phyloP scores from a whole-genome alignment of 2,888 invertebrate genomes.

The Molanna angustata region DNA sequence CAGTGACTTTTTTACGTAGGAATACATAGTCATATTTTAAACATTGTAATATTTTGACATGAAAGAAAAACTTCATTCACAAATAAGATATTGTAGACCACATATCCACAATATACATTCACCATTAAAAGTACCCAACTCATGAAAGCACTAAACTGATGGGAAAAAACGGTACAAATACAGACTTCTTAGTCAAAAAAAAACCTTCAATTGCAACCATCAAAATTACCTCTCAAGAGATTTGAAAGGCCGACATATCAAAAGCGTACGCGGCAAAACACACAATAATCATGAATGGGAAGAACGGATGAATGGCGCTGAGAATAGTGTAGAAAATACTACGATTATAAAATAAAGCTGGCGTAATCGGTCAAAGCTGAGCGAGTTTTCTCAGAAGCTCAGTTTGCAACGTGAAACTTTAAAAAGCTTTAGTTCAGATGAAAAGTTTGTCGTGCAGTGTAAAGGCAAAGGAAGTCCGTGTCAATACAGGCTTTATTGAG shows the following conservation, averaged over 20 bases:
- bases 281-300: slow-evolving; percentile 16
- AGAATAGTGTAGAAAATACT: slow-evolving; percentile 1
- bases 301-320: slow-evolving; percentile 12
- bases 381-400: slow-evolving; percentile 18
- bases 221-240: slow-evolving; percentile 1
- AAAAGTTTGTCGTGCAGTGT: slow-evolving; percentile 12
- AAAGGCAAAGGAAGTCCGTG: slow-evolving; percentile 21
- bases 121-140: no score
- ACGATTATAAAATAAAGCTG: slow-evolving; percentile 14
- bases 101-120: no score
- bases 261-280: slow-evolving; percentile 9
- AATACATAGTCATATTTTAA: no score
- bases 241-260: slow-evolving; percentile 8
- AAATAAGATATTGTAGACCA: no score
- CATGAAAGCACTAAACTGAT: no score
- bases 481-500: slow-evolving; percentile 30
- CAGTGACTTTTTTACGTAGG: no score
- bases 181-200: no score
- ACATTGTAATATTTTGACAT: no score
- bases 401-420: slow-evolving; percentile 17
- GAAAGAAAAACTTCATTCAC: no score
- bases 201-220: slow-evolving; percentile 9
- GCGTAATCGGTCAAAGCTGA: slow-evolving; percentile 13
- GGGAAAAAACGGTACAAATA: no score
- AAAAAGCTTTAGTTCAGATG: slow-evolving; percentile 3